Percentiles rank a stretch among this genome's conserved stretches.
Evolutionary conservation across 2,113 vertebrate species (phyloP).

Genomic region (Myrmecophaga tridactyla): DNA sequence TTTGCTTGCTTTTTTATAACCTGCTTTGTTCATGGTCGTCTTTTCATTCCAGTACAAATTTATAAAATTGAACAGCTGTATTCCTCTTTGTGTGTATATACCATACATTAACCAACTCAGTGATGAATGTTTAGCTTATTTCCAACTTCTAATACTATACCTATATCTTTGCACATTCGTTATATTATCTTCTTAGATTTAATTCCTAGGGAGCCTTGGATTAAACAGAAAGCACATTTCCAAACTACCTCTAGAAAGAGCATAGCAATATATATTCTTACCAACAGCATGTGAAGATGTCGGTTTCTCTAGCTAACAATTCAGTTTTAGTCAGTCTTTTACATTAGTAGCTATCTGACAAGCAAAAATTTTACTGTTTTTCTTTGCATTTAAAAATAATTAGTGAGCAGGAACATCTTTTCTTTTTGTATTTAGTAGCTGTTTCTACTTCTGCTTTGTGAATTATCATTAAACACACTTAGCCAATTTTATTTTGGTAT

Average conservation of each 20-base stretch:
- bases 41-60: no score
- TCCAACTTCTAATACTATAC: neutral
- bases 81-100: no score
- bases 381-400: neutral
- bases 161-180: no score
- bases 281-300: neutral
- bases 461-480: neutral
- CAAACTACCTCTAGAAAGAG: neutral
- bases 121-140: neutral
- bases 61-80: neutral
- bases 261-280: rapidly evolving
- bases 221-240: neutral
- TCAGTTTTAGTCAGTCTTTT: neutral
- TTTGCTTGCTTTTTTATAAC: neutral
- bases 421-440: neutral
- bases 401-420: neutral
- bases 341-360: neutral
- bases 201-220: neutral
- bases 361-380: neutral
- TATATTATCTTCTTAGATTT: neutral
- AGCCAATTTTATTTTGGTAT: neutral
- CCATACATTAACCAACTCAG: no score
- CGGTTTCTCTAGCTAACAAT: no score
- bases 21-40: neutral
- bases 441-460: neutral